Percentiles rank a stretch among this genome's conserved stretches.
These are phyloP conservation scores for Anguilla megastoma DNA, from an alignment of 2,797 vertebrate genomes.

Conservation along the genomic window DNA sequence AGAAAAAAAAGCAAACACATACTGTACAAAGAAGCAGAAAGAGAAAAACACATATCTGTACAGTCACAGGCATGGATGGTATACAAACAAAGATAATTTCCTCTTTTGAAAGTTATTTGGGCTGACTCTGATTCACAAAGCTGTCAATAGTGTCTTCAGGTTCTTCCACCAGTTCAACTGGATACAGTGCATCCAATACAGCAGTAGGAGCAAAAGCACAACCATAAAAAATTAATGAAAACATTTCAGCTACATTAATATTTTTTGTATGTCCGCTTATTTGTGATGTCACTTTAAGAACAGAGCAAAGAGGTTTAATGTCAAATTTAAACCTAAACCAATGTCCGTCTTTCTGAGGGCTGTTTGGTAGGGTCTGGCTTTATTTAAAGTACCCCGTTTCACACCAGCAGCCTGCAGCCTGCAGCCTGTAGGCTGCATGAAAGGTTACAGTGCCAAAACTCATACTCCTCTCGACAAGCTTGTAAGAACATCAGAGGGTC, in stretches of 20 bases:
- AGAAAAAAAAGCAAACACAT: background rate
- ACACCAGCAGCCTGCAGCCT: background rate
- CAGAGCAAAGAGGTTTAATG: background rate
- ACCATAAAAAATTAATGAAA: constrained; percentile 34
- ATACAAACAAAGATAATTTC: background rate
- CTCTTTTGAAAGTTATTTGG: background rate
- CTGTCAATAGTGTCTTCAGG: constrained; percentile 29
- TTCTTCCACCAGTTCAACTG: constrained; percentile 53
- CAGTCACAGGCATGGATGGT: background rate
- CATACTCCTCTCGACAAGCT: background rate
- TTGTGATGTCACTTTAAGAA: constrained; percentile 26
- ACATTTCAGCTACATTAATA: constrained; percentile 39
- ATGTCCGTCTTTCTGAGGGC: background rate
- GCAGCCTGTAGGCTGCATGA: background rate
- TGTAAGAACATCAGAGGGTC: constrained; percentile 1
- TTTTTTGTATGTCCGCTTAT: constrained; percentile 35
- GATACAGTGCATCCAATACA: constrained; percentile 45
- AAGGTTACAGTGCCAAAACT: constrained; percentile 12
- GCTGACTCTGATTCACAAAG: background rate
- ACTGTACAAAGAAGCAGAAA: background rate
- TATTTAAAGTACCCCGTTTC: background rate
- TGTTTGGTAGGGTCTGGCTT: background rate
- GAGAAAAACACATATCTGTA: background rate
- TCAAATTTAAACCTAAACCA: background rate
- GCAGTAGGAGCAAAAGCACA: constrained; percentile 45